Evolutionary conservation across 2,797 vertebrate genomes (phyloP).

Genomic region (Neopelma chrysocephalum): DNA sequence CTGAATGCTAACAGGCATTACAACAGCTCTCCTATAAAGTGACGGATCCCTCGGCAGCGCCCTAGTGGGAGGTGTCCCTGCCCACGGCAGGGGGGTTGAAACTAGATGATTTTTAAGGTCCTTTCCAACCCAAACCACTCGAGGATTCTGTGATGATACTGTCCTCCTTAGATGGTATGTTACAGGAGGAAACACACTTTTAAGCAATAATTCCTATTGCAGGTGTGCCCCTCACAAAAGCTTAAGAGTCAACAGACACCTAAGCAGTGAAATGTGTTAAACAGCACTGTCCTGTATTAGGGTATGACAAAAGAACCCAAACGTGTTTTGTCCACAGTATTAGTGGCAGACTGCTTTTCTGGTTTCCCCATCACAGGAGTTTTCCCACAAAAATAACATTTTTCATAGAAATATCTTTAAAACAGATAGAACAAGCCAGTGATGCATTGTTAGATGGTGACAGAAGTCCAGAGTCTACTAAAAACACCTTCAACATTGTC

Average conservation of each 20-base stretch:
- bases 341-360: not conserved
- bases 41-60: not conserved
- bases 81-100: not conserved
- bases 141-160: not conserved
- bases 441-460: not conserved
- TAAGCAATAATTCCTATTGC: not conserved
- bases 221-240: not conserved
- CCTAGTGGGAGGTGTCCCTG: not conserved
- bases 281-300: not conserved
- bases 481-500: not conserved
- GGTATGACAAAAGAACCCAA: not conserved
- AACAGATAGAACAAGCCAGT: not conserved
- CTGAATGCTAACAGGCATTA: not conserved
- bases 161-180: not conserved
- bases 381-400: not conserved
- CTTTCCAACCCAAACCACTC: not conserved
- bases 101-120: not conserved
- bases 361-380: not conserved
- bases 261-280: not conserved
- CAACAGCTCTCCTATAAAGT: not conserved
- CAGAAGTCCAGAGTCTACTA: not conserved
- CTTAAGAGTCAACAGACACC: not conserved
- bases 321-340: not conserved
- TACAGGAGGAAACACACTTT: not conserved
- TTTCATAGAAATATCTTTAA: not conserved